A percentile compares a stretch with the other conserved stretches of the same genome.
Evolutionary conservation across 2,888 invertebrate genomes (phyloP).

Genomic region (Melinaea marsaeus): DNA sequence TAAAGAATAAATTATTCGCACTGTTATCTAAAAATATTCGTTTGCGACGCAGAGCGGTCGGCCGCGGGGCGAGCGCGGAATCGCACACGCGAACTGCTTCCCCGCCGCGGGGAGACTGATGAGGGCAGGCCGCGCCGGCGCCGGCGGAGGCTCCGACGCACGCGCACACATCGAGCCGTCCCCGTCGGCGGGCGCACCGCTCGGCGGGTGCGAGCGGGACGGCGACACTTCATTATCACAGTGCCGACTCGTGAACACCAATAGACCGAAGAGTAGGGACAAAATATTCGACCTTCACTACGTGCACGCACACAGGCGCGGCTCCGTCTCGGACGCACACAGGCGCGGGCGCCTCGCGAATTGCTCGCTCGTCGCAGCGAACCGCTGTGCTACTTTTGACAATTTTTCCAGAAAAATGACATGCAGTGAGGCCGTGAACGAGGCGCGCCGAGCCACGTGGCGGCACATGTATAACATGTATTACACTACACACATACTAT

Average conservation of each 20-base stretch:
- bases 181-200: slow-evolving; percentile 46
- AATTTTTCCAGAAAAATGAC: slow-evolving; percentile 76
- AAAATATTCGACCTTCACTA: slow-evolving; percentile 78
- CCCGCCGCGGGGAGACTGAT: slow-evolving; percentile 77
- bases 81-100: slow-evolving; percentile 73
- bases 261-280: slow-evolving; percentile 77
- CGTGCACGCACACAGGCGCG: slow-evolving; percentile 63
- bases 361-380: slow-evolving; percentile 43
- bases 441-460: slow-evolving; percentile 59
- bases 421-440: slow-evolving; percentile 64
- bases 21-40: slow-evolving; percentile 78
- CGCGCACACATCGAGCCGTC: slow-evolving; percentile 66
- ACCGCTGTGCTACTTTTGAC: slow-evolving; percentile 72
- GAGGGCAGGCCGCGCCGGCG: slow-evolving; percentile 74
- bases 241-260: slow-evolving; percentile 75
- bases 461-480: slow-evolving; percentile 41
- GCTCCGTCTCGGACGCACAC: slow-evolving; percentile 54
- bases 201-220: slow-evolving; percentile 61
- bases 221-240: slow-evolving; percentile 68
- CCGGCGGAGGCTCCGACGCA: slow-evolving; percentile 72
- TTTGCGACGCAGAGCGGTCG: slow-evolving; percentile 61
- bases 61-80: slow-evolving; percentile 57
- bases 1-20: slow-evolving; percentile 75
- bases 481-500: not conserved
- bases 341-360: slow-evolving; percentile 50